phyloP scores from a whole-genome alignment of 2,888 invertebrate genomes.

The Nomada hirtipes region DNA sequence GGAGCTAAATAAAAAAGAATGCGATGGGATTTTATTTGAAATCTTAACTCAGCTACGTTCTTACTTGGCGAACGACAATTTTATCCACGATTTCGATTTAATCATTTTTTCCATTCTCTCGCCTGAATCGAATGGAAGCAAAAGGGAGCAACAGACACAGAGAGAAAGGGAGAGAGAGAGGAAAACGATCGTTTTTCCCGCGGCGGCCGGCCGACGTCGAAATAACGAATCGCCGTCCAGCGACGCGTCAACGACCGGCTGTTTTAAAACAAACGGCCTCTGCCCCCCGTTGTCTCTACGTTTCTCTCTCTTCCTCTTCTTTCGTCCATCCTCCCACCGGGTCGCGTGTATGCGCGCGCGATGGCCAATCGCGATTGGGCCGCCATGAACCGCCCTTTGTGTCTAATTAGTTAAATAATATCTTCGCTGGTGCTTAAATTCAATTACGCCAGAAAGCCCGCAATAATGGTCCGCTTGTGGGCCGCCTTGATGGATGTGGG shows the following conservation, averaged over 20 bases:
- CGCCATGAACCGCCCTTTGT: conserved; percentile 82
- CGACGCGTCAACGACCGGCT: conserved; percentile 72
- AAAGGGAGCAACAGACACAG: background rate
- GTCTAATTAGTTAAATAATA: conserved; percentile 84
- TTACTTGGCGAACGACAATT: no score
- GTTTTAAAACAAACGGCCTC: conserved; percentile 75
- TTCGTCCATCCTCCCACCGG: conserved; percentile 31
- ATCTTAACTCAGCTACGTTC: no score
- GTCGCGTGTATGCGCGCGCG: conserved; percentile 50
- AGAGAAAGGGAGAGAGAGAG: conserved; percentile 24
- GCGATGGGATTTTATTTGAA: no score
- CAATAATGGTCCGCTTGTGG: conserved; percentile 82
- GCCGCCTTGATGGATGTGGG: conserved; percentile 81
- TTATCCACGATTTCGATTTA: background rate
- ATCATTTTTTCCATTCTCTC: background rate
- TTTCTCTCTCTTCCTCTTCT: conserved; percentile 49
- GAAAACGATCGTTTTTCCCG: conserved; percentile 68
- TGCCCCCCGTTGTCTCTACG: conserved; percentile 47
- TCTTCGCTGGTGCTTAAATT: conserved; percentile 83
- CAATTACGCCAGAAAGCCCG: conserved; percentile 80
- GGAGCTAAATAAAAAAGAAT: no score
- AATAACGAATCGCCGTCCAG: conserved; percentile 74
- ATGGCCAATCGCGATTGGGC: conserved; percentile 75
- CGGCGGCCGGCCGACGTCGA: conserved; percentile 70
- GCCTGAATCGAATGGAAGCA: conserved; percentile 13